Evolutionary conservation across 2,888 invertebrate genomes (phyloP), one percentile per base, ranked within the genome.

Genomic region (Sarcophaga rosellei): DNA sequence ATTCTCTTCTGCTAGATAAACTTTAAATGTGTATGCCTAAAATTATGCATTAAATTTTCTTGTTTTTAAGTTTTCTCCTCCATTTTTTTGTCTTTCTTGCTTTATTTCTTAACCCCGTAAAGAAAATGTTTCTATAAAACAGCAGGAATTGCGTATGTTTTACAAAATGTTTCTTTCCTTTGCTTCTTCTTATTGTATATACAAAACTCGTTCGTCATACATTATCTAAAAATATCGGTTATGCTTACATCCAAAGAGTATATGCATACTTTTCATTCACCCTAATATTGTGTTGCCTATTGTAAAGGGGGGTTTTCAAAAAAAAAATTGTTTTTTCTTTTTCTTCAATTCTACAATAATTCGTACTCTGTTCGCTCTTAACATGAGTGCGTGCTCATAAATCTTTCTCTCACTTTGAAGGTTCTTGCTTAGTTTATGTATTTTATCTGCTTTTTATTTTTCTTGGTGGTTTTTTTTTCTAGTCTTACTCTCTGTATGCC

Each of bases 371-470:
- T 21, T 61, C 20, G 10, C 73, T 63, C 74, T 79, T 65, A 84
- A 70, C 65, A 75, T 63, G 79, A 86, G 76, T 86, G 86, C 82
- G 82, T 86, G 82, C 82, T 72, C 82, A 79, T 86, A 86, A 86
- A 82, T 86, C 85, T 86, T 82, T 70, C 76, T 79, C 82, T 75
- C 82, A 79, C 82, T 86, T 82, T 82, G 75, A 82, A 82, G 79
- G 85, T 73, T 82, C 61, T 75, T 75, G 12, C 17, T 53, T 53
- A 53, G 53, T 53, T 53, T 53, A 53, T 45, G 47, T 68, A 70
- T 75, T 59, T 75, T 53, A 44, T 81, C 70, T 73, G 12, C 15
- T 47, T 81, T 61, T 70, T 66, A n/a, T n/a, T 44, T 68, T 4
- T 61, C 21, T 4, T 57, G 3, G 15, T n/a, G 12, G 57, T 47